Percentiles rank a stretch among this genome's conserved stretches.
These are phyloP conservation scores for Denticeps clupeoides DNA, from an alignment of 2,797 vertebrate species.

Conservation along the genomic window DNA sequence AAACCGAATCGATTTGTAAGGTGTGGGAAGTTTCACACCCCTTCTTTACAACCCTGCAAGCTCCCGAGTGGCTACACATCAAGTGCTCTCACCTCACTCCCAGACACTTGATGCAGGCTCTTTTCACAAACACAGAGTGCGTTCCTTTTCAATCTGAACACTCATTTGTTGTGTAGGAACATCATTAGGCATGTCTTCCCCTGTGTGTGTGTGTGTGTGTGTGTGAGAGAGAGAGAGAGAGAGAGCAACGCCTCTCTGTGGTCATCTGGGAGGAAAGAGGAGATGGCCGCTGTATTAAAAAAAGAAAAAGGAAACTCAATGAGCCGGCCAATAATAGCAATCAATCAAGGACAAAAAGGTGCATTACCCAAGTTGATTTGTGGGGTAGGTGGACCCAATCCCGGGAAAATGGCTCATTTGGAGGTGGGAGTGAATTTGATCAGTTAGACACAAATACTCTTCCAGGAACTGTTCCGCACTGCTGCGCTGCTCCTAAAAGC, in stretches of 20 bases:
- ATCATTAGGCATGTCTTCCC: too few species aligned
- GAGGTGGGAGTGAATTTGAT: slow-evolving; percentile 58
- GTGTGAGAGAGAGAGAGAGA: background rate
- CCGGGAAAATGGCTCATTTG: slow-evolving; percentile 24
- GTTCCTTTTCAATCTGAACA: too few species aligned
- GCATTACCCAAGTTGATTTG: slow-evolving; percentile 26
- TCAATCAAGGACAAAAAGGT: slow-evolving; percentile 21
- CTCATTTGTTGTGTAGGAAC: too few species aligned
- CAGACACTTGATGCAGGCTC: too few species aligned
- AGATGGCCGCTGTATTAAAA: slow-evolving; percentile 7
- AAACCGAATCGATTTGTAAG: too few species aligned
- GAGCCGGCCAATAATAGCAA: slow-evolving; percentile 12
- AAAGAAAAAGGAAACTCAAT: slow-evolving; percentile 11
- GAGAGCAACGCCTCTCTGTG: slow-evolving; percentile 1
- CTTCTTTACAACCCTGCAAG: too few species aligned
- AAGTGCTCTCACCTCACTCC: too few species aligned
- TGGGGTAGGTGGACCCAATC: slow-evolving; percentile 24
- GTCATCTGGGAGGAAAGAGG: background rate
- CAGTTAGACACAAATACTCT: slow-evolving; percentile 49
- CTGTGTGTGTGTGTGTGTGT: too few species aligned
- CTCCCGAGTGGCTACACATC: too few species aligned
- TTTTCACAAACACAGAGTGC: too few species aligned
- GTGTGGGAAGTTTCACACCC: too few species aligned
- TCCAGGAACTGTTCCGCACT: slow-evolving; percentile 50
- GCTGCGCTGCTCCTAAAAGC: slow-evolving; percentile 51